These are phyloP conservation scores for Myiozetetes cayanensis DNA, from an alignment of 2,113 vertebrate species.

Conservation along the genomic window DNA sequence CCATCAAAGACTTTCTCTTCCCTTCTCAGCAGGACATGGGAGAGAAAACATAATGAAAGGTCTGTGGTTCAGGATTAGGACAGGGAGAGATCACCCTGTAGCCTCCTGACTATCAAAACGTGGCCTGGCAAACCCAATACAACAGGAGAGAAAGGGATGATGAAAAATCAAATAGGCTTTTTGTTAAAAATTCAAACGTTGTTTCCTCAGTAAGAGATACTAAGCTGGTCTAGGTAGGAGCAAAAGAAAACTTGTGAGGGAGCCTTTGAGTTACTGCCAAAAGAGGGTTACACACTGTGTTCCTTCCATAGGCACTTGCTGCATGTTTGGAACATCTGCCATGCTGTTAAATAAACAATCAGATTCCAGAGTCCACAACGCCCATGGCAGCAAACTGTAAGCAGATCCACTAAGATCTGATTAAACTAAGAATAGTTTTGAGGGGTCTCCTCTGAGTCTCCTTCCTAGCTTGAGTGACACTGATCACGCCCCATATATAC, in stretches of 20 bases:
- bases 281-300: not conserved
- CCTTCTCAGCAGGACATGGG: not conserved
- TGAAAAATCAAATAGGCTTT: not conserved
- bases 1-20: not conserved
- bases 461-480: not conserved
- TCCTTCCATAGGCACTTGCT: not conserved
- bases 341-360: not conserved
- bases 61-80: not conserved
- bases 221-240: not conserved
- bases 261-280: not conserved
- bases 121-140: not conserved
- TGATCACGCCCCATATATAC: not conserved
- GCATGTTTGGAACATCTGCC: not conserved
- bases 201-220: not conserved
- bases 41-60: not conserved
- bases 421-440: not conserved
- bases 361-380: not conserved
- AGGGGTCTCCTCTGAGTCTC: not conserved
- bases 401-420: not conserved
- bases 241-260: not conserved
- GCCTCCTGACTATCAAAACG: not conserved
- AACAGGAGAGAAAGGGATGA: not conserved
- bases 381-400: not conserved
- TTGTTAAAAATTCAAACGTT: not conserved
- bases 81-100: not conserved